phyloP scores from a whole-genome alignment of 2,888 invertebrate species.

The Melieria crassipennis region DNA sequence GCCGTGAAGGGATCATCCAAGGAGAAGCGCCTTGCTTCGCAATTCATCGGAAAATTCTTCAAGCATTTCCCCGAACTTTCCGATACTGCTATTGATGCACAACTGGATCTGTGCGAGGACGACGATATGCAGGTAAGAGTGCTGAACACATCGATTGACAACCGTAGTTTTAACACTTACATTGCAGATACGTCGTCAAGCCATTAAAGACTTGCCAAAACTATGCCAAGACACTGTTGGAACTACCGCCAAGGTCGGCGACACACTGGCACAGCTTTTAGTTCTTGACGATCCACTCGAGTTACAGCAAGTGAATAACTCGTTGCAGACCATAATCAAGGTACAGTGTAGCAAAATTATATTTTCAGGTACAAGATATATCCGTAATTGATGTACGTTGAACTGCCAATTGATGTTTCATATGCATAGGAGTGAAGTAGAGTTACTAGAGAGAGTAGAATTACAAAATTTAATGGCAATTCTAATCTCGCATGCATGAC shows the following conservation, averaged over 20 bases:
- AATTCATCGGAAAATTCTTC: slow-evolving; percentile 95
- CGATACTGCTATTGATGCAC: slow-evolving; percentile 89
- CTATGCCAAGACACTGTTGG: slow-evolving; percentile 88
- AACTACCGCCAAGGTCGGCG: slow-evolving; percentile 86
- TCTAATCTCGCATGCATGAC: too few relatives aligned
- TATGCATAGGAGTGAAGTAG: too few relatives aligned
- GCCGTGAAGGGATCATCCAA: slow-evolving; percentile 89
- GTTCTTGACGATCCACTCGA: slow-evolving; percentile 88
- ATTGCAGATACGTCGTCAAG: slow-evolving; percentile 85
- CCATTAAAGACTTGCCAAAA: slow-evolving; percentile 88
- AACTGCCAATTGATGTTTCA: too few relatives aligned
- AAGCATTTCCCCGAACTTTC: slow-evolving; percentile 87
- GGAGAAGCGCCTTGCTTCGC: slow-evolving; percentile 92
- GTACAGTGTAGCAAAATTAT: slow-evolving; percentile 38
- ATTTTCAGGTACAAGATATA: too few relatives aligned
- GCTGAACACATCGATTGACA: too few relatives aligned
- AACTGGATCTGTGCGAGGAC: slow-evolving; percentile 95
- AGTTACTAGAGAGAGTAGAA: too few relatives aligned
- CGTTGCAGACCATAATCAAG: slow-evolving; percentile 73
- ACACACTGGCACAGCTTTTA: slow-evolving; percentile 90
- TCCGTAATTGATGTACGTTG: too few relatives aligned
- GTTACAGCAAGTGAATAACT: slow-evolving; percentile 83
- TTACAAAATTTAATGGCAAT: too few relatives aligned
- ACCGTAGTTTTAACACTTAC: too few relatives aligned
- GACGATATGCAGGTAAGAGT: slow-evolving; percentile 83